Conservation (phyloP, 2,797 vertebrate genomes). For the Paguma larvata region DNA sequence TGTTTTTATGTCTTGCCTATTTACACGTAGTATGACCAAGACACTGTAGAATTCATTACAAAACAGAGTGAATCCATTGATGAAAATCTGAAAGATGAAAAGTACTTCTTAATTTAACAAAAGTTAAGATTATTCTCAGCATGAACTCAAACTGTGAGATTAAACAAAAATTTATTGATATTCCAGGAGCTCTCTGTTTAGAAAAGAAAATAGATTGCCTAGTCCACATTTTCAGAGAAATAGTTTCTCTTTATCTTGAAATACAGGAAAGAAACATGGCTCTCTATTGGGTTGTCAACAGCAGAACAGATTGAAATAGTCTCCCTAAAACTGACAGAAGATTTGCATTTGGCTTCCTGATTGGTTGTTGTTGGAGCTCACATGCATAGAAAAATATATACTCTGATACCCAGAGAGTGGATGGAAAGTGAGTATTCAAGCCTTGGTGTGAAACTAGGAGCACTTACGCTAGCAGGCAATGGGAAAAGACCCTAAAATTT, state of each 20-base stretch:
- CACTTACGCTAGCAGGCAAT: neutral
- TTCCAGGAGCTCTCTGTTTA: neutral
- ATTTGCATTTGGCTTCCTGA: neutral
- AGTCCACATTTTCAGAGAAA: neutral
- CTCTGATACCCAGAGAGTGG: neutral
- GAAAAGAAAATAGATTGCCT: neutral
- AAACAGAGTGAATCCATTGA: neutral
- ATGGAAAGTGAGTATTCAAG: neutral
- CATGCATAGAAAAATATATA: neutral
- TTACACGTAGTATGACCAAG: neutral
- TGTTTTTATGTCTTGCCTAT: neutral
- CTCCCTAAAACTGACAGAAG: neutral
- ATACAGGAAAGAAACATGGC: neutral
- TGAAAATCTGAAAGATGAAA: neutral
- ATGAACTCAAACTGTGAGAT: neutral
- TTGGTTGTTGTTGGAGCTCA: neutral
- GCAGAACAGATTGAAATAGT: neutral
- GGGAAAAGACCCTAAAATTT: neutral
- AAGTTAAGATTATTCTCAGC: neutral
- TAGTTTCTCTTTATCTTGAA: neutral
- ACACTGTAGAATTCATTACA: neutral
- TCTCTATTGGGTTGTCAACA: neutral
- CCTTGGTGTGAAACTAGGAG: neutral
- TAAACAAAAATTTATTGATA: neutral
- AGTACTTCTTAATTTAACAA: neutral